These are phyloP conservation scores for Plectropomus leopardus DNA, from an alignment of 2,113 vertebrate species.

Conservation along the genomic window DNA sequence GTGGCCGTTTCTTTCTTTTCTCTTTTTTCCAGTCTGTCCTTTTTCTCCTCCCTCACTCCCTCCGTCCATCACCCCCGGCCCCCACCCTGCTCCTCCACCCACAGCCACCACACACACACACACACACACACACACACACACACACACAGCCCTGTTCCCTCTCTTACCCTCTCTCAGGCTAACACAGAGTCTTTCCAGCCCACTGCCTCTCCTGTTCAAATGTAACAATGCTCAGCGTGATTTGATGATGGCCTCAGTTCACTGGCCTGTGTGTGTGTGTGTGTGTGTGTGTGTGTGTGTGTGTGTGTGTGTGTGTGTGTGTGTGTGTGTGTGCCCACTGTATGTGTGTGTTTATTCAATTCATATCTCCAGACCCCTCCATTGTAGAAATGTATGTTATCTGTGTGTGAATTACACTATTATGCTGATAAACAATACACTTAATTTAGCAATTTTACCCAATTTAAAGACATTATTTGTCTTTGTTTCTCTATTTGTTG, in stretches of 20 bases:
- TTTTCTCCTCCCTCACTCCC: conserved; percentile 44
- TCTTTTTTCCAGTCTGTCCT: conserved; percentile 53
- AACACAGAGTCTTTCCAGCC: conserved; percentile 80
- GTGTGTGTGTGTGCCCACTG: conserved; percentile 6
- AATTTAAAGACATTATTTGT: too few relatives aligned
- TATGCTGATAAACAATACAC: neutral
- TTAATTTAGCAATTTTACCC: neutral
- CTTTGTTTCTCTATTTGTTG: too few relatives aligned
- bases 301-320: conserved; percentile 12
- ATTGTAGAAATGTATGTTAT: conserved; percentile 11
- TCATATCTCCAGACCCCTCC: conserved; percentile 6
- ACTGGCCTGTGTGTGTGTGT: conserved; percentile 54
- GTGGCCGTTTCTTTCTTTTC: conserved; percentile 52
- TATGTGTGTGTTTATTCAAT: conserved; percentile 21
- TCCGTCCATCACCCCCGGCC: conserved; percentile 25
- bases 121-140: conserved; percentile 25
- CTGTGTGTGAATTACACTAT: neutral
- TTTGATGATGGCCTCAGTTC: conserved; percentile 82
- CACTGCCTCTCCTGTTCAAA: conserved; percentile 78
- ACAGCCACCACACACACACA: conserved; percentile 35
- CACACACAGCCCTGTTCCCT: conserved; percentile 38
- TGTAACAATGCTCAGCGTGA: conserved; percentile 83
- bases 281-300: conserved; percentile 36
- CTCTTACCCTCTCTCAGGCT: conserved; percentile 63
- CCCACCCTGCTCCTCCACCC: conserved; percentile 4